phyloP scores from a whole-genome alignment of 2,888 invertebrate species.

The Notodonta dromedarius region DNA sequence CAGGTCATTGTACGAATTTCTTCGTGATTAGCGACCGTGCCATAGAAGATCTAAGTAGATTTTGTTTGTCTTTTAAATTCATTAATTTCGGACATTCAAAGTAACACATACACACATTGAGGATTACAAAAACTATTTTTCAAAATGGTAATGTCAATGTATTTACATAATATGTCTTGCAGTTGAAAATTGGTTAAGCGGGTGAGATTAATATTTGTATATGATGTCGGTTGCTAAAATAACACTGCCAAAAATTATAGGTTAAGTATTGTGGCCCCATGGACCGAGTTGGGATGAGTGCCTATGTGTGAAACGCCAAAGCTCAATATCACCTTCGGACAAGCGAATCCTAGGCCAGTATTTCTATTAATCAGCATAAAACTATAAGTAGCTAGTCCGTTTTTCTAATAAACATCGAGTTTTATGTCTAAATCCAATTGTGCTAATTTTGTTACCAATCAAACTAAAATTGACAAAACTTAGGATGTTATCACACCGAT shows the following conservation, averaged over 20 bases:
- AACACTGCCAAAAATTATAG: constrained; percentile 43
- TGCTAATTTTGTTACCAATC: too few species aligned
- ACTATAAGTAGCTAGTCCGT: too few species aligned
- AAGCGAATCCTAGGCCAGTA: background rate
- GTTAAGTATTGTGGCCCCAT: constrained; percentile 12
- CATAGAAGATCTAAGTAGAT: too few species aligned
- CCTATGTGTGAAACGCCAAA: background rate
- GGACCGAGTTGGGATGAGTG: background rate
- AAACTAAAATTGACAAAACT: too few species aligned
- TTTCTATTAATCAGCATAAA: background rate
- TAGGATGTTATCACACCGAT: too few species aligned
- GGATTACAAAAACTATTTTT: background rate
- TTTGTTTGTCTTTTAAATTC: too few species aligned
- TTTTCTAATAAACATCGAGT: too few species aligned
- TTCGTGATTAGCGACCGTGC: too few species aligned
- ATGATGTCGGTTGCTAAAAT: constrained; percentile 24
- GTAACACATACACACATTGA: background rate
- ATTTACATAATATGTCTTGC: background rate
- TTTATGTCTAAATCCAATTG: too few species aligned
- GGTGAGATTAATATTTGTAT: constrained; percentile 28
- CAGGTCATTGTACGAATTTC: too few species aligned
- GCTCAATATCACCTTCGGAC: background rate
- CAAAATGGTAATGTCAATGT: background rate
- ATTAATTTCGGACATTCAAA: too few species aligned
- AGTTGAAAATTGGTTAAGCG: constrained; percentile 4